These are phyloP conservation scores for Cygnus buccinator DNA, from an alignment of 2,113 vertebrate genomes.

Conservation along the genomic window DNA sequence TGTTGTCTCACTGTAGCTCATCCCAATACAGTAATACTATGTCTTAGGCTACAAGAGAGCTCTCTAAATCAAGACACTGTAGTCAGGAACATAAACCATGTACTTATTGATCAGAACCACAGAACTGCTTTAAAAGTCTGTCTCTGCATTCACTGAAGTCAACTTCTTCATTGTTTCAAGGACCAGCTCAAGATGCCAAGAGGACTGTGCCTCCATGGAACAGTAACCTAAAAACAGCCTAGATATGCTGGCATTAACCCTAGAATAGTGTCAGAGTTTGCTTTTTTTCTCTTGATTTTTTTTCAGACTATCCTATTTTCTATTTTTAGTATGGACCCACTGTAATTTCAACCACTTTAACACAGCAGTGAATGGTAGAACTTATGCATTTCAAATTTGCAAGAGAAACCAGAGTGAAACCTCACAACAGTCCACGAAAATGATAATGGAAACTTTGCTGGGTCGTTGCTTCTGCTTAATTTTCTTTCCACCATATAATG, in stretches of 20 bases:
- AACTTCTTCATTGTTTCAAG: constrained; percentile 13
- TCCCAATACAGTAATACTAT: constrained; percentile 10
- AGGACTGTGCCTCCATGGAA: background rate
- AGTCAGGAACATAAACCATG: constrained; percentile 45
- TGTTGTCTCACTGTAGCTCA: constrained; percentile 42
- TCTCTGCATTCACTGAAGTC: background rate
- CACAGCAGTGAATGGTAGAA: background rate
- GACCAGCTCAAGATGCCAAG: background rate
- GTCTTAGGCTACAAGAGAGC: constrained; percentile 30
- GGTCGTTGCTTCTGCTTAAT: background rate
- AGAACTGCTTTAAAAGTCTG: constrained; percentile 17
- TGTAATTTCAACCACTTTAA: background rate
- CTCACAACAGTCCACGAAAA: background rate
- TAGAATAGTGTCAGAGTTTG: background rate
- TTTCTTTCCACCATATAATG: background rate
- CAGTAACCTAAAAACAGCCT: background rate
- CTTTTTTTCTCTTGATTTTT: background rate
- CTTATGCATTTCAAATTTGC: background rate
- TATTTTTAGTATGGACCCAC: background rate
- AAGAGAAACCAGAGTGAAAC: background rate
- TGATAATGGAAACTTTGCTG: background rate
- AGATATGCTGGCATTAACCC: background rate
- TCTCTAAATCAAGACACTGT: constrained; percentile 58
- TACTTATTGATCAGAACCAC: constrained; percentile 44
- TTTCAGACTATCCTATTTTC: background rate